phyloP scores from a whole-genome alignment of 2,888 invertebrate genomes.

The Drosophila algonquin region DNA sequence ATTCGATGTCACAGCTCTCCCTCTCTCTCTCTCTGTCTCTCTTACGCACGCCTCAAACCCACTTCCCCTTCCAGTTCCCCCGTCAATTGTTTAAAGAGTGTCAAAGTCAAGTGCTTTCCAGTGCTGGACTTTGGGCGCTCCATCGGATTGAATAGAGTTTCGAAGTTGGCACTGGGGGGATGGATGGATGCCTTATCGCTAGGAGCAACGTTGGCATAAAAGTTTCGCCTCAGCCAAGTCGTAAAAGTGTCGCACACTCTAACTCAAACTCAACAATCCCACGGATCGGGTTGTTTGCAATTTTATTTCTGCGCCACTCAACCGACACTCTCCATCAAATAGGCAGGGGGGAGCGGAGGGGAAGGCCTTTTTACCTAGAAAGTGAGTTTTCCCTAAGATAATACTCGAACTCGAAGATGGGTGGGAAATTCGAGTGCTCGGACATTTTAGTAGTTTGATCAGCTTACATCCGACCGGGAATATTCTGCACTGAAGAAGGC shows the following conservation, averaged over 20 bases:
- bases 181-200: slow-evolving; percentile 60
- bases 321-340: neutral
- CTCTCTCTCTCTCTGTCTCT: slow-evolving; percentile 26
- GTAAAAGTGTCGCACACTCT: slow-evolving; percentile 65
- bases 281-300: slow-evolving; percentile 24
- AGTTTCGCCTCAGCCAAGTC: slow-evolving; percentile 62
- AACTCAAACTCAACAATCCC: slow-evolving; percentile 34
- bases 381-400: neutral
- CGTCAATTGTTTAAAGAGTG: slow-evolving; percentile 76
- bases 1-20: slow-evolving; percentile 58
- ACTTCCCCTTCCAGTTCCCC: slow-evolving; percentile 5
- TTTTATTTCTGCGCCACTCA: slow-evolving; percentile 10
- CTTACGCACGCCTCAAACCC: neutral
- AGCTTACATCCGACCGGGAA: neutral
- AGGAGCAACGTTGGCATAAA: slow-evolving; percentile 73
- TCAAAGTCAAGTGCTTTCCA: slow-evolving; percentile 74
- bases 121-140: slow-evolving; percentile 50
- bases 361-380: neutral
- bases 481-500: neutral
- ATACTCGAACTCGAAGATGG: neutral
- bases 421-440: neutral
- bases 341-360: neutral
- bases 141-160: slow-evolving; percentile 28
- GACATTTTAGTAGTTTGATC: neutral
- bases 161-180: slow-evolving; percentile 2